phyloP scores from a whole-genome alignment of 2,113 vertebrate genomes.

The Pedetes capensis region DNA sequence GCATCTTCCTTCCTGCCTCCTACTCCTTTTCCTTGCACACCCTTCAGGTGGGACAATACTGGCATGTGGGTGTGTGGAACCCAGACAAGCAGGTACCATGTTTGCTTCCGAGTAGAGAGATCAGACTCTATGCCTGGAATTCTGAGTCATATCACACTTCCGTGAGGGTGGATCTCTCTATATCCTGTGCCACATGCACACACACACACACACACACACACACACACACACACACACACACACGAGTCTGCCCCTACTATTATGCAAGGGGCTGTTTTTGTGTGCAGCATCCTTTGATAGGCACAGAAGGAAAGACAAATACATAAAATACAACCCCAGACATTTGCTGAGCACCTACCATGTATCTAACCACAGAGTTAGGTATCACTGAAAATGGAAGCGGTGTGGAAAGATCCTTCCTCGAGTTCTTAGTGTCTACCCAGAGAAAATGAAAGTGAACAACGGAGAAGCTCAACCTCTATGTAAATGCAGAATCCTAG shows the following conservation, averaged over 20 bases:
- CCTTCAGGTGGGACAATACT: background rate
- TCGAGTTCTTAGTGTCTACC: background rate
- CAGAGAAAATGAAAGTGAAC: background rate
- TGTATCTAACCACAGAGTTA: background rate
- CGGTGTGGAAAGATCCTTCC: background rate
- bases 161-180: background rate
- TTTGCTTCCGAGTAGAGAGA: constrained; percentile 3
- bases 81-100: constrained; percentile 34
- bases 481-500: background rate
- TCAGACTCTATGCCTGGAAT: constrained; percentile 25
- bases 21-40: constrained; percentile 32
- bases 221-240: background rate
- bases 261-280: background rate
- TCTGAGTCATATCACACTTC: constrained; percentile 18
- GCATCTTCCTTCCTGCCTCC: background rate
- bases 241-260: background rate
- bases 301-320: background rate
- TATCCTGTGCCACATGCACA: background rate
- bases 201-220: background rate
- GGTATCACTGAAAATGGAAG: background rate
- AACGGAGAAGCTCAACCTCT: background rate
- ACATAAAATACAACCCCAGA: background rate
- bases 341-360: background rate
- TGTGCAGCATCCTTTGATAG: background rate
- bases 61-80: constrained; percentile 42